Evolutionary conservation across 2,113 vertebrate species (phyloP), one percentile per base, ranked within the genome.

Genomic region (Casuarius casuarius): DNA sequence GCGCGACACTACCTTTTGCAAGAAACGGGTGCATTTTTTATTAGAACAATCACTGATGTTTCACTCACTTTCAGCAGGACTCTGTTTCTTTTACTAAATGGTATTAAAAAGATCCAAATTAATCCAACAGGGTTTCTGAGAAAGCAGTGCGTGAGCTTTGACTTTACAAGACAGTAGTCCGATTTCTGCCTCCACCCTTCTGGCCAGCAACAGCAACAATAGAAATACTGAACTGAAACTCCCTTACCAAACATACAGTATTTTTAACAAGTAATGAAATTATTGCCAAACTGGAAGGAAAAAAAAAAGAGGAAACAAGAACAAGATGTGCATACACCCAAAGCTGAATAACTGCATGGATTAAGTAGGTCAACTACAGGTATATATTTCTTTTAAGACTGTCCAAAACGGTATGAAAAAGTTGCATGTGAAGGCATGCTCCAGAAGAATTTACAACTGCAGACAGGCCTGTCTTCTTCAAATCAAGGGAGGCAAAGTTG

Each of bases 341-440:
- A 79, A 71, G 51, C 2, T 29, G 68, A 95, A 86, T 94, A 95
- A 92, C 7, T 92, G 12, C 87, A 83, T 2, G 78, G 38, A 89
- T 79, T 92, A 90, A 96, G 72, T 77, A 95, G 84, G 79, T 93
- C 61, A 85, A 10, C 16, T 82, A 46, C 79, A 94, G 68, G 78
- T 90, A 96, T 7, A 75, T 58, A 58, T 94, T 93, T 94, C 96
- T 97, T 95, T 94, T 44, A 96, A 97, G 78, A 62, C 0, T 20
- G 92, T 95, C 94, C 96, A 97, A 81, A 85, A 85, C 51, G 6
- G 74, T 15, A 95, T 49, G 68, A 81, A 38, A 28, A 91, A 67
- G 89, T 9, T 91, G 61, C 95, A 88, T 90, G 94, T 83, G 87
- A 97, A 95, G 97, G 68, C 96, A 97, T 0, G 91, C 68, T 94